Evolutionary conservation across 2,888 invertebrate species (phyloP).

Genomic region (Leptura quadrifasciata): DNA sequence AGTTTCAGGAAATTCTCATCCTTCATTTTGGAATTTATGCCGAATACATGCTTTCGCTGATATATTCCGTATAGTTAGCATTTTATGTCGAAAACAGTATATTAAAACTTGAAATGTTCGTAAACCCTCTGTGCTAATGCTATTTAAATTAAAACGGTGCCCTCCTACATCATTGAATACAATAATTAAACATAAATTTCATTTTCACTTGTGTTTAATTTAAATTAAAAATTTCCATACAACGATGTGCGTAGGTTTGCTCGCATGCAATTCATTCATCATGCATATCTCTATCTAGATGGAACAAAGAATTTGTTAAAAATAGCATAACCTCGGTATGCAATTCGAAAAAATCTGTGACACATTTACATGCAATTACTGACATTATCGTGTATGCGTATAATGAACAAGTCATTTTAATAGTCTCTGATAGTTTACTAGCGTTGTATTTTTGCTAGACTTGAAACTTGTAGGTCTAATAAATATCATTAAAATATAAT

Average conservation of each 20-base stretch:
- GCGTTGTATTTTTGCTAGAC: background rate
- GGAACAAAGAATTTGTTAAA: slow-evolving; percentile 32
- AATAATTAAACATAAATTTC: slow-evolving; percentile 31
- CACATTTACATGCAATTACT: slow-evolving; percentile 30
- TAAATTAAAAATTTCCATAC: slow-evolving; percentile 27
- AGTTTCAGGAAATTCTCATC: no score
- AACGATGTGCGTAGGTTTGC: slow-evolving; percentile 15
- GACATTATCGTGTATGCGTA: slow-evolving; percentile 1
- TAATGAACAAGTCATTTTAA: background rate
- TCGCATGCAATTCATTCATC: slow-evolving; percentile 30
- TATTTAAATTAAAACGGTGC: slow-evolving; percentile 31
- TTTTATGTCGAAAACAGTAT: background rate
- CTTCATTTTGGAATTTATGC: no score
- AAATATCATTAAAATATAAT: background rate
- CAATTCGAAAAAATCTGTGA: slow-evolving; percentile 31
- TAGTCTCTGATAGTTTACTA: background rate
- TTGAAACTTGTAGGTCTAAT: background rate
- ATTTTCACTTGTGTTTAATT: slow-evolving; percentile 25
- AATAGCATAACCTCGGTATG: slow-evolving; percentile 16
- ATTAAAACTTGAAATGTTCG: background rate
- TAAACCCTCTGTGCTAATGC: slow-evolving; percentile 7
- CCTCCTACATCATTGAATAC: slow-evolving; percentile 18
- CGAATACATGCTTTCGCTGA: background rate
- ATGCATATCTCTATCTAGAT: slow-evolving; percentile 31
- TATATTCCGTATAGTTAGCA: background rate